Conservation (phyloP, 1,140 invertebrate species). For the Trachelipus rathkii region DNA sequence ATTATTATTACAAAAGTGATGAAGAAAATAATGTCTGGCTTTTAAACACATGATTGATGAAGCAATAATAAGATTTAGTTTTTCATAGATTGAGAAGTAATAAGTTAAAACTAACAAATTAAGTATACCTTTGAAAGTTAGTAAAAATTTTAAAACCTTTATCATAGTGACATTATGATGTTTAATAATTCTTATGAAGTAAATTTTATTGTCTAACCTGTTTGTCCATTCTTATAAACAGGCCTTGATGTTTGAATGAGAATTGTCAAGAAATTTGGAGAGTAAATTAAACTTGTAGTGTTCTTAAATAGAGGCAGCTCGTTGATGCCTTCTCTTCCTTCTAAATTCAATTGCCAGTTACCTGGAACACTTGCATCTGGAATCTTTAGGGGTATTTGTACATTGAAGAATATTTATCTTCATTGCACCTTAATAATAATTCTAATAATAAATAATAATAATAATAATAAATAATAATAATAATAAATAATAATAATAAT, state of each 20-base stretch:
- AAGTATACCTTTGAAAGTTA: no score
- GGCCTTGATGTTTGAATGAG: conserved; percentile 40
- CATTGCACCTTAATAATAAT: neutral
- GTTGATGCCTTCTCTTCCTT: conserved; percentile 24
- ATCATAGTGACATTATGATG: no score
- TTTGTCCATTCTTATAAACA: conserved; percentile 42
- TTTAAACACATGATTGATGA: no score
- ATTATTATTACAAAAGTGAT: no score
- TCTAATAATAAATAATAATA: no score
- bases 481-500: neutral
- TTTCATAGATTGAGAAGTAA: no score
- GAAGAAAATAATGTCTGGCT: no score
- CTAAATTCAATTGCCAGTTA: conserved; percentile 31
- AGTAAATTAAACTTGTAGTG: conserved; percentile 34
- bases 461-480: neutral
- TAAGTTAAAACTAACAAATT: no score
- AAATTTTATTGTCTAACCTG: conserved; percentile 22
- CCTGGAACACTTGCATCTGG: conserved; percentile 27
- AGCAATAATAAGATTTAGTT: no score
- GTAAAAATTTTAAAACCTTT: no score
- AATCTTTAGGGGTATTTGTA: conserved; percentile 16
- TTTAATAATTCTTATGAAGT: neutral
- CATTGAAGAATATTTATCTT: neutral
- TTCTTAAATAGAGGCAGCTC: conserved; percentile 30
- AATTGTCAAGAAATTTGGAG: conserved; percentile 38